A percentile compares a stretch with the other conserved stretches of the same genome.
Conservation (phyloP, 2,113 vertebrate genomes). For the Pluvialis apricaria region DNA sequence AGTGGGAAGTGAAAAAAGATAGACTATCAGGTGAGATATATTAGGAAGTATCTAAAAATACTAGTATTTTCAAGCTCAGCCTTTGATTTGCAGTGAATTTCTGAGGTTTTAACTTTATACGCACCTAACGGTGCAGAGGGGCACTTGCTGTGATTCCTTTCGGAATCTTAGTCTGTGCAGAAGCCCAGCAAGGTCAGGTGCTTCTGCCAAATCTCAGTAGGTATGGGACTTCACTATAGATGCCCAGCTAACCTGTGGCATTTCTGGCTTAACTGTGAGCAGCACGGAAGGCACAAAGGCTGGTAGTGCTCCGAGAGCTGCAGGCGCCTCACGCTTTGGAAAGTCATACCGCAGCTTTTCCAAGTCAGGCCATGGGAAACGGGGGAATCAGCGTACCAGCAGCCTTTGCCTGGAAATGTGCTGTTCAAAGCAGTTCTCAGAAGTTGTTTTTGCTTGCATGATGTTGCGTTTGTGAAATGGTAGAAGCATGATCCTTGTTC, state of each 20-base stretch:
- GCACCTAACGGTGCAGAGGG: not conserved
- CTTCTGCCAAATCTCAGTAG: not conserved
- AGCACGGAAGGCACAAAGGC: fast-evolving
- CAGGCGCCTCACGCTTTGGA: not conserved
- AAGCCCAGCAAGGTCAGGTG: not conserved
- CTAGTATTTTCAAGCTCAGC: not conserved
- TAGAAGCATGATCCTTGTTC: not conserved
- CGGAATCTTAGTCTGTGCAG: not conserved
- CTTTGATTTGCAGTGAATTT: not conserved
- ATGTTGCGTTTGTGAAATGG: not conserved
- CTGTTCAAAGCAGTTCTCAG: not conserved
- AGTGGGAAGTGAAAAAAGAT: not conserved
- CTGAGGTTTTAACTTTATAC: not conserved
- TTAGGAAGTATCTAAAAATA: not conserved
- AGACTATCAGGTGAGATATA: not conserved
- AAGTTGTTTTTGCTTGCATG: not conserved
- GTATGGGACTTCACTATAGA: not conserved
- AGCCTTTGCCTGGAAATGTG: not conserved
- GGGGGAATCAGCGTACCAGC: not conserved
- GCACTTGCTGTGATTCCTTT: not conserved
- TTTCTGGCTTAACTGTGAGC: not conserved
- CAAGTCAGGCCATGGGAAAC: not conserved
- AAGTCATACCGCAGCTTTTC: not conserved
- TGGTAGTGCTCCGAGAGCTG: not conserved
- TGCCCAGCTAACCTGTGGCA: not conserved